Evolutionary conservation across 2,797 vertebrate species (phyloP), one percentile per base, ranked within the genome.

Genomic region (Gobionotothen gibberifrons): DNA sequence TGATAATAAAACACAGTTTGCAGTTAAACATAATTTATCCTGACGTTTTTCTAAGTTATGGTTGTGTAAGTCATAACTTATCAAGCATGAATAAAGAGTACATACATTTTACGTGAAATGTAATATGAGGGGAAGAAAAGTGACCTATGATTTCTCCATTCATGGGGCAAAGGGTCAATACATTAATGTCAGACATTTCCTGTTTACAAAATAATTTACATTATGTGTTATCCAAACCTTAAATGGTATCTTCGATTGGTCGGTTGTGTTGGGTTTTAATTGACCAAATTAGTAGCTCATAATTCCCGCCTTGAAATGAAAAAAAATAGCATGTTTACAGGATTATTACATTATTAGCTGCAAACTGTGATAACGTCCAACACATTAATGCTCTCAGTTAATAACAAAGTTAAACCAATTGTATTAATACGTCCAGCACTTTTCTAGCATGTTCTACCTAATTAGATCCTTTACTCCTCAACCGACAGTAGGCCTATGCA

Each of bases 261-360:
- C 22, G 40, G 61, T 63, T 39, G 9, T 15, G 8, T 43, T 36
- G 9, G 51, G 0, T 17, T 52, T 54, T 17, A 22, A 72, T 60
- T 49, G 7, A 22, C 61, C 19, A 44, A 15, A 52, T 17, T 12
- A 69, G 21, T 7, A 56, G 44, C 26, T 55, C 36, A 62, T 57
- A 13, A 46, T 44, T 44, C 16, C 42, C 2, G 54, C 1, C 0
- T 5, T 46, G 8, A 58, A 63, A 46, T 43, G 47, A 46, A 73
- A n/a, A 36, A 10, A 66, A 13, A n/a, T 19, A 16, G 43, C n/a
- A 9, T 55, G n/a, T 77, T 69, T 44, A 64, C 60, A 79, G 57
- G 77, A 74, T 76, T 72, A 75, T 80, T 61, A 54, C 57, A 82
- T 70, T 44, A 14, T 67, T 53, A 72, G 52, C 71, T 81, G 64